Conservation (phyloP, 2,113 vertebrate species). For the Siniperca chuatsi region DNA sequence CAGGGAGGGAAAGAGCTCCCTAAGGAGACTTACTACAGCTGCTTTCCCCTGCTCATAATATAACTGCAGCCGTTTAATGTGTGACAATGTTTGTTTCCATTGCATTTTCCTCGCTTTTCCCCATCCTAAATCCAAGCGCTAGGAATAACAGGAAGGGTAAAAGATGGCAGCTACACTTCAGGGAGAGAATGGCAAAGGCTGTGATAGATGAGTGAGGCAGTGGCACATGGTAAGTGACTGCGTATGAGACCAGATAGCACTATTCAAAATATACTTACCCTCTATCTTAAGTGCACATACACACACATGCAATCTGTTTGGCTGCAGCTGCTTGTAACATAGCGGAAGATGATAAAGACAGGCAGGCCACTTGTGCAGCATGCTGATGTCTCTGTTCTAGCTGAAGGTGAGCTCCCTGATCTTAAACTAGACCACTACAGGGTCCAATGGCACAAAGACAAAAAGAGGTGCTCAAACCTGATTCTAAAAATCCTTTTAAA, state of each 20-base stretch:
- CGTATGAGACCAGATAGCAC: not conserved
- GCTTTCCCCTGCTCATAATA: slow-evolving; percentile 28
- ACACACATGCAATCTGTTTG: not conserved
- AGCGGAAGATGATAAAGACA: not conserved
- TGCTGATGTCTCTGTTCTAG: not conserved
- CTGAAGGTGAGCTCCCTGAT: not conserved
- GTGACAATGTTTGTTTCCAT: slow-evolving; percentile 58
- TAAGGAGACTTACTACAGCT: slow-evolving; percentile 58
- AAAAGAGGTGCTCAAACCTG: not conserved
- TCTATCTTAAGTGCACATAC: not conserved
- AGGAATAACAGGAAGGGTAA: slow-evolving; percentile 7
- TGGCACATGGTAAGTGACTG: not conserved
- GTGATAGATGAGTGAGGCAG: not conserved
- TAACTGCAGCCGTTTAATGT: slow-evolving; percentile 45
- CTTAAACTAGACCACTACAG: not conserved
- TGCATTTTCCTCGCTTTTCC: slow-evolving; percentile 17
- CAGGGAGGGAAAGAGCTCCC: slow-evolving; percentile 56
- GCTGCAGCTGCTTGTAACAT: slow-evolving; percentile 6
- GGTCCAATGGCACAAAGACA: fast-evolving
- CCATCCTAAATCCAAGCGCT: slow-evolving; percentile 4
- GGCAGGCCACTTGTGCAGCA: not conserved
- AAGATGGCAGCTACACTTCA: slow-evolving; percentile 4
- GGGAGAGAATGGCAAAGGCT: not conserved
- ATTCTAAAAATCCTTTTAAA: not conserved
- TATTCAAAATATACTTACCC: not conserved